Evolutionary conservation across 2,888 invertebrate genomes (phyloP), one percentile per base, ranked within the genome.

Genomic region (Thalpophila matura): DNA sequence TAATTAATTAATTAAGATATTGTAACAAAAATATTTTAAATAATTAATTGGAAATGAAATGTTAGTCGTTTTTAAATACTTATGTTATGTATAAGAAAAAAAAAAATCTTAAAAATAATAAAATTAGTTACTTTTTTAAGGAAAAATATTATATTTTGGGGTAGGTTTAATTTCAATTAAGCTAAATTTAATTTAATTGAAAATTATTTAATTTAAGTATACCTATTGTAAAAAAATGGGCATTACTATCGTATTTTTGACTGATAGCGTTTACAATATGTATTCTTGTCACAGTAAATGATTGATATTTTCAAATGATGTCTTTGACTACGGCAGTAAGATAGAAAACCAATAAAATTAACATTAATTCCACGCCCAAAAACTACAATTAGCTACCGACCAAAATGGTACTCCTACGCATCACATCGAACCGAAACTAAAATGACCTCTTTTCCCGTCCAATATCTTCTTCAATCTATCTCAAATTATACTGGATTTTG

Each of bases 61-160:
- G 95, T 96, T 96, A 96, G 89, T 95, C 96, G 95, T 94, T 96
- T 96, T 95, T 95, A 91, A 95, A 95, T 87, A 95, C 96, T 96
- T 96, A 96, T 96, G 95, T 95, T 96, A 96, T 95, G 96, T 95
- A 93, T 95, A 95, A 94, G 96, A 96, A 96, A 85, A 95, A 91
- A 87, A 88, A 90, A 87, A 90, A 90, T 90, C 91, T 90, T 83
- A 86, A 0, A 47, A 40, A 94, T 91, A 35, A 18, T 67, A 68
- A 66, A 65, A 71, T 78, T 77, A 82, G 74, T 79, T 80, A 77
- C 58, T 77, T 64, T 79, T 85, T 84, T 61, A 65, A 67, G 51
- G 70, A 81, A 87, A 84, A 89, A 85, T 91, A 85, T 86, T 91
- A 95, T 95, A 95, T 89, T 91, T 93, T 94, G 93, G 82, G 96